Conservation (phyloP, 2,888 invertebrate genomes). For the Cerceris rybyensis region DNA sequence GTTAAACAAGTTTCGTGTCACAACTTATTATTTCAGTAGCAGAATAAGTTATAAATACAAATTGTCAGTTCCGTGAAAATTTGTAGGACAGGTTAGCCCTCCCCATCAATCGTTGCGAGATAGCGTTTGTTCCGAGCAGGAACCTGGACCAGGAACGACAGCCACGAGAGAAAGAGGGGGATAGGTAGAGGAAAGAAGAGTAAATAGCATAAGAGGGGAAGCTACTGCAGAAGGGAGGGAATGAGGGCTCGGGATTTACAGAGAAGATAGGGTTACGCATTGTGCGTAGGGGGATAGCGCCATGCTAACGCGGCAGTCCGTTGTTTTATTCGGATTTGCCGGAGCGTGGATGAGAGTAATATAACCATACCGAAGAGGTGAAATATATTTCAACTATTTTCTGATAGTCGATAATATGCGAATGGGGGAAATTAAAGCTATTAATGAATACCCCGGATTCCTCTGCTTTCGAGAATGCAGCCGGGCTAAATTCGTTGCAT, state of each 20-base stretch:
- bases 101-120: no score
- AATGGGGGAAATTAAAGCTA: constrained; percentile 35
- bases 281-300: constrained; percentile 65
- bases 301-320: constrained; percentile 38
- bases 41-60: no score
- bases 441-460: constrained; percentile 9
- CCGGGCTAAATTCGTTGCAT: not conserved
- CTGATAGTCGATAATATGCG: constrained; percentile 21
- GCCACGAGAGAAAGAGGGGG: constrained; percentile 17
- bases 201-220: constrained; percentile 18
- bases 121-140: not conserved
- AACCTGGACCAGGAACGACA: constrained; percentile 3
- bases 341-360: constrained; percentile 60
- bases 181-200: constrained; percentile 34
- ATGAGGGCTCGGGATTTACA: constrained; percentile 56
- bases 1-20: no score
- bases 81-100: no score
- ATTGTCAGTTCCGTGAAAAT: no score
- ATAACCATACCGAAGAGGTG: constrained; percentile 49
- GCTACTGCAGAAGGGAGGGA: constrained; percentile 44
- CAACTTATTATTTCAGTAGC: no score
- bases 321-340: constrained; percentile 64
- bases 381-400: constrained; percentile 47
- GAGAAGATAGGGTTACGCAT: constrained; percentile 69
- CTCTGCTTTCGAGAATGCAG: constrained; percentile 30